These are phyloP conservation scores for Microcebus lehilahytsara DNA, from an alignment of 2,113 vertebrate genomes.

Conservation along the genomic window DNA sequence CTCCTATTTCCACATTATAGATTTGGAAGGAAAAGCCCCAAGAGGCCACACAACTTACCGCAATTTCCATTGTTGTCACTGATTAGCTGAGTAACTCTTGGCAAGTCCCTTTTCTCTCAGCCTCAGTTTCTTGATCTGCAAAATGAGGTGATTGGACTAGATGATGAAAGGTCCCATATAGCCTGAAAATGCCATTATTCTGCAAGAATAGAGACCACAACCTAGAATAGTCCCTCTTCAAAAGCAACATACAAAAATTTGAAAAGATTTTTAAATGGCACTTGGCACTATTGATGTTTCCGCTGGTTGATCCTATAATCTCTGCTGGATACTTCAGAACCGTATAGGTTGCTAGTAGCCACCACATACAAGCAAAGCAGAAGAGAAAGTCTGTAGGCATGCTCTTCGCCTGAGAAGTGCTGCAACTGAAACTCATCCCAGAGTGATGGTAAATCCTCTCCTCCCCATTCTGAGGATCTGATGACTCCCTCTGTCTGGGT, in stretches of 20 bases:
- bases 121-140: slow-evolving; percentile 20
- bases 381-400: background rate
- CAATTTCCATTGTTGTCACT: background rate
- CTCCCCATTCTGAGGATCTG: background rate
- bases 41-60: background rate
- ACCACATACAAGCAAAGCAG: background rate
- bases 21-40: background rate
- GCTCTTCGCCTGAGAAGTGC: background rate
- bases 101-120: background rate
- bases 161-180: background rate
- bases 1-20: background rate
- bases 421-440: background rate
- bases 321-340: background rate
- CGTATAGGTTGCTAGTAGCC: background rate
- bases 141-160: background rate
- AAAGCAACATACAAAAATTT: background rate
- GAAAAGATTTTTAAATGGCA: background rate
- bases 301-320: background rate
- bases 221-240: background rate
- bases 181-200: background rate
- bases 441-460: background rate
- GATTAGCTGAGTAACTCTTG: background rate
- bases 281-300: background rate
- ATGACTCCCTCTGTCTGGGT: background rate
- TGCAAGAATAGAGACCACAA: background rate